Base-by-base conservation (phyloP, 2,797 vertebrate genomes). In the Helicolenus hilgendorfi region DNA sequence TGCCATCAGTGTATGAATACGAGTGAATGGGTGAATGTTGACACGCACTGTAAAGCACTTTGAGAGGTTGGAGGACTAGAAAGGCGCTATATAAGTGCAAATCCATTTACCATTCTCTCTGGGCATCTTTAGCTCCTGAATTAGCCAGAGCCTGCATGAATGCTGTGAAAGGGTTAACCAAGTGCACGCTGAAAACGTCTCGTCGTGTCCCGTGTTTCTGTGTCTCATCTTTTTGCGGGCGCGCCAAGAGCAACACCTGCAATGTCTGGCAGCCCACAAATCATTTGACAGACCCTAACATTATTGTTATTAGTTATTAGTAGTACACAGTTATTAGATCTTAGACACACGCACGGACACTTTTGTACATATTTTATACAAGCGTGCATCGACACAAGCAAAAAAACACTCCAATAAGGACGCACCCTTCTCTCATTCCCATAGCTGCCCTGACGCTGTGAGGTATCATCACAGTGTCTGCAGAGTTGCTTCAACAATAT, bases 231-330 rank as follows among this genome's bases (percentile, higher is more conserved):
- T 14, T 69, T 84, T 79, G 79, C 64, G 24, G 31, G 7, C 2
- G 10, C 68, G 86, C 90, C 91, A 94, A 86, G 29, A 35, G 45
- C 26, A 92, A 77, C 79, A 80, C 49, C 55, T 56, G 69, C 53
- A 63, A n/a, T 18, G 35, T 77, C 31, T 83, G 67, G 59, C 24
- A 70, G 59, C 67, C 81, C 45, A 53, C 71, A 41, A 55, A 83
- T 84, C 73, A n/a, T 73, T 79, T 81, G 33, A 68, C 58, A 33
- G 68, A 80, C 4, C 3, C 63, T 29, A 64, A 33, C 3, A 36
- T 77, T 76, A 70, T 74, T 67, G 53, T 72, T 55, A 63, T 82
- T 71, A 49, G 45, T 49, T 49, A 8, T 49, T 53, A 53, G 45
- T 53, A 53, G 18, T 87, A 67, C 64, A 79, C 38, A 31, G 58